Percentiles rank a stretch among this genome's conserved stretches.
Evolutionary conservation across 2,113 vertebrate species (phyloP).

Genomic region (Corythornis cristatus): DNA sequence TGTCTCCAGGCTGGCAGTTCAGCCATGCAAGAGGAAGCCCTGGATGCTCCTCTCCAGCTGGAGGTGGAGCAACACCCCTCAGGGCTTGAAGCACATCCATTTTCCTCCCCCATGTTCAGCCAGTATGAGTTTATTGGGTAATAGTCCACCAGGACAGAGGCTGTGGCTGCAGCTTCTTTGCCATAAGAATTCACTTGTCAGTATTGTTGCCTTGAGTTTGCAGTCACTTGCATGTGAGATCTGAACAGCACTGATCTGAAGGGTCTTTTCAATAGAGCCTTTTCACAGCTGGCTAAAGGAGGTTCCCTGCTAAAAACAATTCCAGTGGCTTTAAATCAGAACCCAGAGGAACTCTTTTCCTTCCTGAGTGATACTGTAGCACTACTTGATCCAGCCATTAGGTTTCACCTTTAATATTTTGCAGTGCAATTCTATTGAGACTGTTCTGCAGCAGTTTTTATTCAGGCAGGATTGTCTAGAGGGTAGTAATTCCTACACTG

Average conservation of each 20-base stretch:
- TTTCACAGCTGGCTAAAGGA: not conserved
- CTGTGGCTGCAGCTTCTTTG: not conserved
- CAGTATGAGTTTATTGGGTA: not conserved
- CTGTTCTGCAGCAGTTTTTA: not conserved
- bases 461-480: not conserved
- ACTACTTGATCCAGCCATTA: not conserved
- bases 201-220: not conserved
- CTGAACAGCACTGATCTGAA: not conserved
- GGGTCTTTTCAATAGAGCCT: not conserved
- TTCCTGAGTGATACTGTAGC: not conserved
- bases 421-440: not conserved
- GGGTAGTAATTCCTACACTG: not conserved
- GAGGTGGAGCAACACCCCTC: not conserved
- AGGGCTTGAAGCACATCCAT: not conserved
- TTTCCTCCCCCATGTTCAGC: not conserved
- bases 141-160: not conserved
- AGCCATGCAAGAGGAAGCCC: not conserved
- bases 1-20: not conserved
- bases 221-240: not conserved
- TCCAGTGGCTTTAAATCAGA: not conserved
- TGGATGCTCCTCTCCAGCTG: not conserved
- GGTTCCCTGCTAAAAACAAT: not conserved
- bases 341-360: not conserved
- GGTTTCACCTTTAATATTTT: not conserved
- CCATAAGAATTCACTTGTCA: not conserved